Evolutionary conservation across 2,888 invertebrate genomes (phyloP), one percentile per base, ranked within the genome.

Genomic region (Bombylius discolor): DNA sequence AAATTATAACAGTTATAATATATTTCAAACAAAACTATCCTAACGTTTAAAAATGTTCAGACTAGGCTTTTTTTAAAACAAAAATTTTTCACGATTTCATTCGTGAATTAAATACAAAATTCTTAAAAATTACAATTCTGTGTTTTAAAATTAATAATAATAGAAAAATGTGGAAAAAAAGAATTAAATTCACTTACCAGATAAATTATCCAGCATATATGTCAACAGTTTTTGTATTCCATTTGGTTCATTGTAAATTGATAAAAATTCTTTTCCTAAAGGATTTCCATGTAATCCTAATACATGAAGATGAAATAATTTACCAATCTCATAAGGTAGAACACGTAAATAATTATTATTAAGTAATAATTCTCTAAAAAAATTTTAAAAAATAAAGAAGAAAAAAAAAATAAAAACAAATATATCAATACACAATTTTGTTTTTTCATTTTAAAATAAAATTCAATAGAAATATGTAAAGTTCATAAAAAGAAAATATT

Each of bases 271-370:
- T 74, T 91, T 91, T 69, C 87, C 87, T 62, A 98, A 80, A 47
- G 96, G 97, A 79, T 98, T 98, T 33, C 95, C 96, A 69, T 89
- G 87, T 65, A 92, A 80, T 69, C 95, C 94, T 64, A 99, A 81
- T 68, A 89, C 83, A 75, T 94, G 90, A 62, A 99, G 81, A 77
- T 97, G 93, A 77, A 98, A 99, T 66, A 98, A 81, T 77, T 95
- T 95, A 65, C 99, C 99, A 66, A 99, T 80, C 78, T 98, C 97
- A 76, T 91, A 96, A 5, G 99, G 99, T 68, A 99, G 79, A 65
- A 89, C 87, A 63, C 96, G 83, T 65, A 99, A 81, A 76, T 86
- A 87, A 78, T 99, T 99, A 77, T 97, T 87, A 77, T 91, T 91
- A 64, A 99, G 79, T 69, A 91, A 83, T 66, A 99, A 81, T 78